These are phyloP conservation scores for Pterostichus madidus DNA, from an alignment of 2,888 invertebrate species.

Conservation along the genomic window DNA sequence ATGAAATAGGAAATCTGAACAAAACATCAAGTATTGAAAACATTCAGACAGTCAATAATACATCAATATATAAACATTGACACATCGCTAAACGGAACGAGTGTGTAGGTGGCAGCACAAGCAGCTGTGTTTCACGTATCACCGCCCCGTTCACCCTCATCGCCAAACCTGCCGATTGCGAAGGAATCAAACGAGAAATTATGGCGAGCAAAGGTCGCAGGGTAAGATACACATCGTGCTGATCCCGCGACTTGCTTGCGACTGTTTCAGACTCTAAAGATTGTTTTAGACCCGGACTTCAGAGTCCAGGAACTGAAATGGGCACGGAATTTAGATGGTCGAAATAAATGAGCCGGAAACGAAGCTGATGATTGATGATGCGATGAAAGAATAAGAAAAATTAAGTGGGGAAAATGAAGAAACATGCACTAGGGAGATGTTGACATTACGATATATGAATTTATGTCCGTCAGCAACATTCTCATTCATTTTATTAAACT, in stretches of 20 bases:
- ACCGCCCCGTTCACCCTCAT: neutral
- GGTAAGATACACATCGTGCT: slow-evolving; percentile 58
- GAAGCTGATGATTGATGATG: slow-evolving; percentile 39
- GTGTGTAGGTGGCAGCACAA: slow-evolving; percentile 20
- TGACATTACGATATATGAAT: too few species aligned
- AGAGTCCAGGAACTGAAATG: neutral
- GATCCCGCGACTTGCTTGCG: slow-evolving; percentile 29
- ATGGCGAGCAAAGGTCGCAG: slow-evolving; percentile 52
- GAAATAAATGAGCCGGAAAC: slow-evolving; percentile 41
- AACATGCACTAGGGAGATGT: neutral
- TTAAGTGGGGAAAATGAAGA: slow-evolving; percentile 28
- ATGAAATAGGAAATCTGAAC: neutral
- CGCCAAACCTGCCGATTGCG: neutral
- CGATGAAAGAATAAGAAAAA: slow-evolving; percentile 30
- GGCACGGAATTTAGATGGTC: slow-evolving; percentile 21
- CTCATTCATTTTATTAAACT: too few species aligned
- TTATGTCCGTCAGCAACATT: too few species aligned
- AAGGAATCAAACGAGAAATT: slow-evolving; percentile 60
- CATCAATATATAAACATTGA: slow-evolving; percentile 61
- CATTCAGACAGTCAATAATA: slow-evolving; percentile 44
- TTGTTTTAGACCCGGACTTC: slow-evolving; percentile 5
- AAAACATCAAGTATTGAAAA: slow-evolving; percentile 31
- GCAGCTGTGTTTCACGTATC: neutral
- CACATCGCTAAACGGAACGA: slow-evolving; percentile 29
- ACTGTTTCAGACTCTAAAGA: slow-evolving; percentile 6